Conservation (phyloP, 1,140 invertebrate genomes). For the Meloidogyne chitwoodi region DNA sequence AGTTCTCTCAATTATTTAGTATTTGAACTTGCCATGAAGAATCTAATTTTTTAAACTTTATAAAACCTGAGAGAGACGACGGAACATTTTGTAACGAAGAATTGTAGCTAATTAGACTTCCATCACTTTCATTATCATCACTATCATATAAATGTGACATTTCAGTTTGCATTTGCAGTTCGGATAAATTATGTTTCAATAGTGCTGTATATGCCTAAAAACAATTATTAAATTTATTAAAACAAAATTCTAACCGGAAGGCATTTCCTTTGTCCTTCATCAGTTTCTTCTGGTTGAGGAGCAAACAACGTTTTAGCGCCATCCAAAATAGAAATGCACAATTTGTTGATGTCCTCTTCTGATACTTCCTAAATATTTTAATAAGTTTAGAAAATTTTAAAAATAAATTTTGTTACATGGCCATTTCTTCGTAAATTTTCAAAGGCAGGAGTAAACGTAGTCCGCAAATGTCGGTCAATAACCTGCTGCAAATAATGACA, state of each 20-base stretch:
- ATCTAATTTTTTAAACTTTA: background rate
- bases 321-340: conserved; percentile 50
- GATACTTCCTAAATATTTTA: conserved; percentile 36
- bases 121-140: conserved; percentile 47
- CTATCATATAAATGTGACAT: conserved; percentile 40
- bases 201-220: conserved; percentile 30
- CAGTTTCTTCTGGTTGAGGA: conserved; percentile 2
- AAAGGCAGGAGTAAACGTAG: conserved; percentile 53
- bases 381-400: conserved; percentile 17
- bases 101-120: conserved; percentile 31
- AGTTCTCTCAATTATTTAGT: background rate
- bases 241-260: background rate
- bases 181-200: conserved; percentile 22
- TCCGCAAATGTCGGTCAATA: conserved; percentile 50
- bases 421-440: conserved; percentile 55
- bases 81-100: conserved; percentile 14
- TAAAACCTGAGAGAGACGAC: background rate
- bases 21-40: background rate
- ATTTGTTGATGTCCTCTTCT: conserved; percentile 37
- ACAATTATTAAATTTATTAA: background rate
- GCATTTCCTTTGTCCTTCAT: background rate
- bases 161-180: conserved; percentile 2
- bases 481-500: conserved; percentile 34
- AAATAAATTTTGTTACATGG: conserved; percentile 30
- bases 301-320: conserved; percentile 51